Conservation (phyloP, 2,888 invertebrate species). For the Archips crataeganus region DNA sequence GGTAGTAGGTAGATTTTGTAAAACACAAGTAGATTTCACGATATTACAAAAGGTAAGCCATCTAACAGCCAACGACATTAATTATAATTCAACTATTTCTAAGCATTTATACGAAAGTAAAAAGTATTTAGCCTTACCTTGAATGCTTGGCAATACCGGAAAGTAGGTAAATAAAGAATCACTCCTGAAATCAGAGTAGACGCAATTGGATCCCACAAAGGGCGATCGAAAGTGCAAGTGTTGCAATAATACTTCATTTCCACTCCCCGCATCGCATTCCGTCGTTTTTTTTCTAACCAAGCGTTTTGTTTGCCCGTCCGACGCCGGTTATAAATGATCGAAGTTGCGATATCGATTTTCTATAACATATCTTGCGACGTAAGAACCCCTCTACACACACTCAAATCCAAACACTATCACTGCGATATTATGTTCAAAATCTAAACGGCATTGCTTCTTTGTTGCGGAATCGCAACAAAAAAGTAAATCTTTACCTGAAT, state of each 20-base stretch:
- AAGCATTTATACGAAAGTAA: not conserved
- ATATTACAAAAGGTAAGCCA: not conserved
- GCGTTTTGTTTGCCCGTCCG: constrained; percentile 79
- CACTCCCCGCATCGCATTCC: constrained; percentile 74
- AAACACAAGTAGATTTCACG: not conserved
- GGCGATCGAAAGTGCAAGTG: constrained; percentile 84
- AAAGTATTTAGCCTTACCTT: not conserved
- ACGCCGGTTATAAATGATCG: constrained; percentile 83
- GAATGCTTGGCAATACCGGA: constrained; percentile 25
- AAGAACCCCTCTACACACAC: constrained; percentile 42
- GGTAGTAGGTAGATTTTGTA: too few species aligned
- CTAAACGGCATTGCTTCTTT: not conserved
- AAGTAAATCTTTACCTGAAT: constrained; percentile 70
- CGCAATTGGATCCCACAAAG: constrained; percentile 65
- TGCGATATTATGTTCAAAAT: constrained; percentile 19
- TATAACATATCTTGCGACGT: constrained; percentile 51
- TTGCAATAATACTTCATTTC: constrained; percentile 83
- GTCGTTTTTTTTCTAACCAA: constrained; percentile 66
- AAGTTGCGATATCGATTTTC: constrained; percentile 79
- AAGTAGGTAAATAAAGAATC: constrained; percentile 17
- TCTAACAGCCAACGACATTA: not conserved
- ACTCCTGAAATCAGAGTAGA: constrained; percentile 36
- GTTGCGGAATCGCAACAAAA: constrained; percentile 43
- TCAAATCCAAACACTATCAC: constrained; percentile 49
- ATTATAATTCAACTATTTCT: not conserved